phyloP scores from a whole-genome alignment of 2,113 vertebrate species.

The Pituophis catenifer region DNA sequence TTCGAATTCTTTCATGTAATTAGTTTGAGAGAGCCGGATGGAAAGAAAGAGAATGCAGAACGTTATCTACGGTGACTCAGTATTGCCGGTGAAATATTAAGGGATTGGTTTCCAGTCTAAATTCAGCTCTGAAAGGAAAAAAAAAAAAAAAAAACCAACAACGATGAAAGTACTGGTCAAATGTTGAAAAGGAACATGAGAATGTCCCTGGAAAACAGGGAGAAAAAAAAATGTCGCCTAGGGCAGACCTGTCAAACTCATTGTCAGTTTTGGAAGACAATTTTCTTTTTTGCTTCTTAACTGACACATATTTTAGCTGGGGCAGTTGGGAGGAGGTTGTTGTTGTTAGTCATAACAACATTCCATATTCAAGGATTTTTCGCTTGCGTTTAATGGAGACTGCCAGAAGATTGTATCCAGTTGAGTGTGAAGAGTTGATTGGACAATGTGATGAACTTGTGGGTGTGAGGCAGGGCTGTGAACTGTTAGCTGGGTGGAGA shows the following conservation, averaged over 20 bases:
- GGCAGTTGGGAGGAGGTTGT: no score
- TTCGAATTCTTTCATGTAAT: conserved; percentile 1
- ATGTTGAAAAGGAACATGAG: background rate
- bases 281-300: no score
- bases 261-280: no score
- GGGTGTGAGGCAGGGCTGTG: no score
- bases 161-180: background rate
- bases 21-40: conserved; percentile 1
- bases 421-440: no score
- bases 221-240: background rate
- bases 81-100: background rate
- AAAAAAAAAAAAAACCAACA: background rate
- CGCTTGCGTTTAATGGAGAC: no score
- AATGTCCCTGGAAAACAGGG: background rate
- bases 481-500: no score
- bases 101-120: background rate
- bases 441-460: no score
- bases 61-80: background rate
- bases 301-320: no score
- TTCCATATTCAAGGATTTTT: no score
- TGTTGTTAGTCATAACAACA: no score
- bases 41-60: background rate
- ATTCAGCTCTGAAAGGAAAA: background rate
- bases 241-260: background rate
- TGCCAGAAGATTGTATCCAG: no score